Evolutionary conservation across 2,113 vertebrate species (phyloP).

Genomic region (Sceloporus tristichus): DNA sequence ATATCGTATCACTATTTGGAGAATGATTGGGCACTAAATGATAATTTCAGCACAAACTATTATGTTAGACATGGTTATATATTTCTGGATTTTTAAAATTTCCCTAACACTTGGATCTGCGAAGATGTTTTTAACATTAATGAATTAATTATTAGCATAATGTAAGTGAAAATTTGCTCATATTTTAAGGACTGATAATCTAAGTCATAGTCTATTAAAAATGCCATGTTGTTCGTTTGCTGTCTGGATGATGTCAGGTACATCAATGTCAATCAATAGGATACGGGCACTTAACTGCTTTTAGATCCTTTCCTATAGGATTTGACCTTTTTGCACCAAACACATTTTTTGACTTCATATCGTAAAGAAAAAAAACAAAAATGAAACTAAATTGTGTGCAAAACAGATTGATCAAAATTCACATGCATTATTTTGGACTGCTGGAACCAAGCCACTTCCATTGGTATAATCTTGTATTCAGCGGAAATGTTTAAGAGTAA

Average conservation of each 20-base stretch:
- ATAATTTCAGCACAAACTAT: not conserved
- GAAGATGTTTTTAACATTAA: slow-evolving; percentile 9
- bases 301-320: not conserved
- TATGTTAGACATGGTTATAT: not conserved
- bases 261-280: not conserved
- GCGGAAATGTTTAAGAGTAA: not conserved
- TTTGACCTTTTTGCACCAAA: not conserved
- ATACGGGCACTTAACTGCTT: not conserved
- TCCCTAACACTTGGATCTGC: slow-evolving; percentile 31
- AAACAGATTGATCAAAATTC: not conserved
- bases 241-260: not conserved
- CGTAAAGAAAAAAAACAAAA: accelerated
- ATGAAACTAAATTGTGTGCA: not conserved
- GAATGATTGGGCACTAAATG: slow-evolving; percentile 47
- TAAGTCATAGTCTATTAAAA: slow-evolving; percentile 15
- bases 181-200: slow-evolving; percentile 34
- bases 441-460: not conserved
- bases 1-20: slow-evolving; percentile 3
- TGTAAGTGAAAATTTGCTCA: slow-evolving; percentile 59
- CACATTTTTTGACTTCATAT: not conserved
- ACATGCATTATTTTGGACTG: not conserved
- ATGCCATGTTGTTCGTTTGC: not conserved
- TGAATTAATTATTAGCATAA: slow-evolving; percentile 40
- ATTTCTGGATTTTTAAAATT: slow-evolving; percentile 1
- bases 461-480: not conserved